phyloP scores from a whole-genome alignment of 2,888 invertebrate species.

The Amphipoea lucens region DNA sequence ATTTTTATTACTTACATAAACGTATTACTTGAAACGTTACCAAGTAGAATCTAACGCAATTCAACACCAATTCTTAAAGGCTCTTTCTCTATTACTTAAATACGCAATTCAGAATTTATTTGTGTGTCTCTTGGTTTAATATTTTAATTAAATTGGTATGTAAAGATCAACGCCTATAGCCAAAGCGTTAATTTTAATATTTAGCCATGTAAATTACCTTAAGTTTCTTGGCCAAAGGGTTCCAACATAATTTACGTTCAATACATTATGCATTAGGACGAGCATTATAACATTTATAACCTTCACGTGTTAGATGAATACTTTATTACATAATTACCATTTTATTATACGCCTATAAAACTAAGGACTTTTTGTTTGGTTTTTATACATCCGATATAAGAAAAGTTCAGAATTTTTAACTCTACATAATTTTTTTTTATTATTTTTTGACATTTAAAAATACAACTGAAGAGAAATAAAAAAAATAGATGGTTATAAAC shows the following conservation, averaged over 20 bases:
- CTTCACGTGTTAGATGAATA: constrained; percentile 32
- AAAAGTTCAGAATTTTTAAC: constrained; percentile 28
- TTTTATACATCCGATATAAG: constrained; percentile 24
- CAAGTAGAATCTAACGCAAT: constrained; percentile 1
- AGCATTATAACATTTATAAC: constrained; percentile 44
- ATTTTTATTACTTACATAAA: constrained; percentile 5
- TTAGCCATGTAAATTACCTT: constrained; percentile 31
- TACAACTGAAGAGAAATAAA: background rate
- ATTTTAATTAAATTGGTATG: background rate
- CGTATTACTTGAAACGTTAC: background rate
- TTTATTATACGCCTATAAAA: constrained; percentile 13
- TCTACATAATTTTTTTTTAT: background rate
- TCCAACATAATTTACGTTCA: constrained; percentile 28
- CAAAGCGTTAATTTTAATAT: background rate
- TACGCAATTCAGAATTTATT: background rate
- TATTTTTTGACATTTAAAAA: background rate
- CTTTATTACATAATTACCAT: constrained; percentile 29
- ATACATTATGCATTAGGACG: constrained; percentile 41
- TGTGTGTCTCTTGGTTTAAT: no score
- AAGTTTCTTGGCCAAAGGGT: constrained; percentile 23
- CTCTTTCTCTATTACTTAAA: background rate
- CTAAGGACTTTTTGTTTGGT: background rate
- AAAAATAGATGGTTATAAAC: background rate
- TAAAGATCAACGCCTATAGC: background rate
- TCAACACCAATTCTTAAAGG: background rate